Evolutionary conservation across 1,140 invertebrate species (phyloP).

Genomic region (Lordiphosa stackelbergi): DNA sequence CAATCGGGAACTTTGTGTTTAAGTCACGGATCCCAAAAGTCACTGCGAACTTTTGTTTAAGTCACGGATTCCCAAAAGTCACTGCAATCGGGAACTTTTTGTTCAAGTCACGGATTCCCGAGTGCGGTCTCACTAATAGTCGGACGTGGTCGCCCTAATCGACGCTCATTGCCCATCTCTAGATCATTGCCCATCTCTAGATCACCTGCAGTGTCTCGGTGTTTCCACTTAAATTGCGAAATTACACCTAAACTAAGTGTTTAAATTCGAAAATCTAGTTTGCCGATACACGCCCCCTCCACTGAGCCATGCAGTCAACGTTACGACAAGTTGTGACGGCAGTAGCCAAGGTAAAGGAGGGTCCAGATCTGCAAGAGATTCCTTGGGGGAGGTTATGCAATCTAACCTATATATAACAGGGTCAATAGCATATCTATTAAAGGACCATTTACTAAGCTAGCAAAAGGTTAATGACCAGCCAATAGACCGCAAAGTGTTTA

Average conservation of each 20-base stretch:
- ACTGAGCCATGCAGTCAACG: conserved; percentile 64
- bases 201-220: conserved; percentile 25
- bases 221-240: conserved; percentile 4
- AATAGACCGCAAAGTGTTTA: conserved; percentile 13
- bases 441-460: conserved; percentile 2
- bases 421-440: conserved; percentile 19
- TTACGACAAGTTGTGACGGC: conserved; percentile 52
- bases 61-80: too few relatives aligned
- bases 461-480: conserved; percentile 30
- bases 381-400: conserved; percentile 62
- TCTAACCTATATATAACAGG: conserved; percentile 58
- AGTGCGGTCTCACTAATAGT: too few relatives aligned
- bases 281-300: conserved; percentile 17
- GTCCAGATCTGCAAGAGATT: background rate
- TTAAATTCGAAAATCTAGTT: conserved; percentile 24
- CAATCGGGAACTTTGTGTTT: too few relatives aligned
- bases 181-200: too few relatives aligned
- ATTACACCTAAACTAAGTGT: conserved; percentile 6
- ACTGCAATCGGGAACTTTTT: too few relatives aligned
- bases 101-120: too few relatives aligned
- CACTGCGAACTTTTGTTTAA: too few relatives aligned
- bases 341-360: conserved; percentile 60
- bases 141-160: too few relatives aligned
- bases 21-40: too few relatives aligned
- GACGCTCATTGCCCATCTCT: too few relatives aligned